phyloP scores from a whole-genome alignment of 1,140 invertebrate genomes.

The Drosophila sucinea region DNA sequence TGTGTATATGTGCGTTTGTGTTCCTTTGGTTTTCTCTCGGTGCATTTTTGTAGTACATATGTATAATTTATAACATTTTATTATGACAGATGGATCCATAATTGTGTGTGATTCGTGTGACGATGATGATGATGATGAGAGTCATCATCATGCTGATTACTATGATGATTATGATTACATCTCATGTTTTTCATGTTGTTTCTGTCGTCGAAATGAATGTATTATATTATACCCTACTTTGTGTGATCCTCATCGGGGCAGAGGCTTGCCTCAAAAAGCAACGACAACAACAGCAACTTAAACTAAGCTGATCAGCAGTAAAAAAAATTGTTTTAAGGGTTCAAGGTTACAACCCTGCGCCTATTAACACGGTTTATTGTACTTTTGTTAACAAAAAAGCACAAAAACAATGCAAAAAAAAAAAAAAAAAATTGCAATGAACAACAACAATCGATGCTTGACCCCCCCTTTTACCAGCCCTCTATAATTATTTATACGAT shows the following conservation, averaged over 20 bases:
- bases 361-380: constrained; percentile 81
- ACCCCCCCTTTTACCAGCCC: constrained; percentile 60
- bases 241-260: constrained; percentile 32
- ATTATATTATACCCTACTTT: constrained; percentile 63
- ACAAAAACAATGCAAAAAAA: constrained; percentile 27
- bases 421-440: constrained; percentile 37
- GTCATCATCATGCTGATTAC: constrained; percentile 14
- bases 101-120: constrained; percentile 12
- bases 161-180: constrained; percentile 50
- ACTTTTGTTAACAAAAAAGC: constrained; percentile 67
- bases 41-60: constrained; percentile 21
- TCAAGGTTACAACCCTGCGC: constrained; percentile 78
- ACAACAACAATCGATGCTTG: constrained; percentile 58
- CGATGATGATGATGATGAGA: constrained; percentile 25
- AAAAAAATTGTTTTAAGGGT: constrained; percentile 34
- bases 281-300: constrained; percentile 23
- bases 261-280: constrained; percentile 31
- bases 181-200: constrained; percentile 50
- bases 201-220: constrained; percentile 50
- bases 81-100: constrained; percentile 37
- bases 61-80: constrained; percentile 64
- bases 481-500: constrained; percentile 82
- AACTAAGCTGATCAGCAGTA: constrained; percentile 18
- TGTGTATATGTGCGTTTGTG: no score
- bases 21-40: background rate